Evolutionary conservation across 1,140 invertebrate genomes (phyloP).

Genomic region (Meloidogyne floridensis): DNA sequence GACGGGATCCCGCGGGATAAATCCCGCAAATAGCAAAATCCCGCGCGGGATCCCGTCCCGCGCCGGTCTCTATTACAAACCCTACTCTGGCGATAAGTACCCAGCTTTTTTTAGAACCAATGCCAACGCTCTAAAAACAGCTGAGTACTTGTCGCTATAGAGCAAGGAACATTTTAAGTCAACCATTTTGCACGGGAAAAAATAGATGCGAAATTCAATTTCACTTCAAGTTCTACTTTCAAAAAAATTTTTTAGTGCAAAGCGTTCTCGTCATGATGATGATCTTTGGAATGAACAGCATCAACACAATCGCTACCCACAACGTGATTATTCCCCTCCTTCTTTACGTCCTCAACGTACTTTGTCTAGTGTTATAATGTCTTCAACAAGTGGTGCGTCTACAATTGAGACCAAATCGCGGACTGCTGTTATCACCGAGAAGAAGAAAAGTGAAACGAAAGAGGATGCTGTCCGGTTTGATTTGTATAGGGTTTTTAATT

Average conservation of each 20-base stretch:
- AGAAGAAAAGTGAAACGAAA: constrained; percentile 44
- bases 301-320: neutral
- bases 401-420: constrained; percentile 52
- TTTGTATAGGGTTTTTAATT: neutral
- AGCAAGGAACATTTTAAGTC: too few relatives aligned
- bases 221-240: too few relatives aligned
- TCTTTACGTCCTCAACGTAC: constrained; percentile 28
- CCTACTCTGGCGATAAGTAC: too few relatives aligned
- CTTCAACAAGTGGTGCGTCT: constrained; percentile 12
- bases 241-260: constrained; percentile 14
- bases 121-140: too few relatives aligned
- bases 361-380: constrained; percentile 49
- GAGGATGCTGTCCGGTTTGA: constrained; percentile 41
- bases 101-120: too few relatives aligned
- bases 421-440: constrained; percentile 40
- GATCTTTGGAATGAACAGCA: constrained; percentile 5
- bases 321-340: constrained; percentile 26
- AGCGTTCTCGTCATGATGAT: constrained; percentile 23
- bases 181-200: too few relatives aligned
- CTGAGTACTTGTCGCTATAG: too few relatives aligned
- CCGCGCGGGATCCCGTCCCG: too few relatives aligned
- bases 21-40: too few relatives aligned
- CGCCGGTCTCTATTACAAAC: too few relatives aligned
- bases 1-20: too few relatives aligned
- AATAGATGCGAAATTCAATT: too few relatives aligned